phyloP scores from a whole-genome alignment of 2,797 vertebrate species.

The Benthosema pterotum region DNA sequence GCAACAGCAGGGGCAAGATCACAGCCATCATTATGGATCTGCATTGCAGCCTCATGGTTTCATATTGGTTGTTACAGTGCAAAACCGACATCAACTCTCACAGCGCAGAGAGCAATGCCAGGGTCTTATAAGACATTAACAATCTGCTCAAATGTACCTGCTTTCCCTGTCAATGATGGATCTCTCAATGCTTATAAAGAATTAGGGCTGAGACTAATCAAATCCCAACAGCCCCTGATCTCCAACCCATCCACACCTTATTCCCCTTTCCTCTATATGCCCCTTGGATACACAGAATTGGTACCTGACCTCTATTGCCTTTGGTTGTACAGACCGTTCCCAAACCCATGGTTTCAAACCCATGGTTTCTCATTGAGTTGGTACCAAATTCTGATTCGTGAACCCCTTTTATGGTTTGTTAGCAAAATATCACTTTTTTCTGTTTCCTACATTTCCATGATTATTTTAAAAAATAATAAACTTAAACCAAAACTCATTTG shows the following conservation, averaged over 20 bases:
- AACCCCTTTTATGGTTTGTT: no score
- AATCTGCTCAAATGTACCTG: neutral
- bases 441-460: no score
- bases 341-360: neutral
- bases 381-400: no score
- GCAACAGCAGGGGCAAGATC: constrained; percentile 24
- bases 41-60: constrained; percentile 26
- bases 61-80: constrained; percentile 9
- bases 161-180: constrained; percentile 41
- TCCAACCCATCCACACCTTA: constrained; percentile 10
- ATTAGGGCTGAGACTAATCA: constrained; percentile 40
- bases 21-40: constrained; percentile 38
- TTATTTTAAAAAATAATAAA: neutral
- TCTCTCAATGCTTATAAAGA: constrained; percentile 24
- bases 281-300: no score
- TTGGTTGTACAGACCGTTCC: no score
- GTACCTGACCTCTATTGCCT: no score
- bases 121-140: constrained; percentile 39
- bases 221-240: constrained; percentile 28
- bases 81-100: constrained; percentile 5
- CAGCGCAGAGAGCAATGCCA: constrained; percentile 10
- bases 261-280: neutral
- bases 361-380: constrained; percentile 1
- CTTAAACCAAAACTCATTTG: no score
- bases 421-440: no score